Evolutionary conservation across 2,888 invertebrate genomes (phyloP), one percentile per base, ranked within the genome.

Genomic region (Frankliniella intonsa): DNA sequence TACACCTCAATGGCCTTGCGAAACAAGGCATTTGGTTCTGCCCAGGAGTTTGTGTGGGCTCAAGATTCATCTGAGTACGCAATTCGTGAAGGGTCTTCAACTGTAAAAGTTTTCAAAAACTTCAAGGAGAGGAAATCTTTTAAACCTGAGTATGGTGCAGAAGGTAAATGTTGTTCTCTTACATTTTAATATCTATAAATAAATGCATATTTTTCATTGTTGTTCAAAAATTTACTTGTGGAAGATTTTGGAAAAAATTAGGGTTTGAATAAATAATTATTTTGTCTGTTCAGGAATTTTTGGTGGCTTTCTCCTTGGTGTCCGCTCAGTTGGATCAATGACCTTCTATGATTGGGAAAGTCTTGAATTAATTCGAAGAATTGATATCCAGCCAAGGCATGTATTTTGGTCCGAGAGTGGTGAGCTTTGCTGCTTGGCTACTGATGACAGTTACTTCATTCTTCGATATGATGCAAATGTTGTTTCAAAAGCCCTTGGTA

Each of bases 1-100:
- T 99, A 99, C 90, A 99, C 99, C 0, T 97, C 99, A 0, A 98
- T 99, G 98, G 99, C 99, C 0, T 90, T 99, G 84, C 91, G 99
- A 82, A 99, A 99, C 88, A 99, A 99, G 88, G 98, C 98, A 1
- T 99, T 99, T 87, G 99, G 99, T 0, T 94, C 96, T 17, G 99
- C 98, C 0, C 96, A 98, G 86, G 99, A 99, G 89, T 99, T 99
- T 87, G 99, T 99, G 0, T 99, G 99, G 99, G 97, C 97, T 0
- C 91, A 94, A 81, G 99, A 99, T 88, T 97, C 98, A 55, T 97
- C 97, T 80, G 96, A 98, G 85, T 95, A 95, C 86, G 95, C 95
- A 0, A 94, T 94, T 0, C 89, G 97, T 27, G 99, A 99, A 88
- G 95, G 94, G 83, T 94, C 94, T 80, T 95, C 95, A 81, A 94